Evolutionary conservation across 2,797 vertebrate genomes (phyloP), one percentile per base, ranked within the genome.

Genomic region (Lophotriccus pileatus): DNA sequence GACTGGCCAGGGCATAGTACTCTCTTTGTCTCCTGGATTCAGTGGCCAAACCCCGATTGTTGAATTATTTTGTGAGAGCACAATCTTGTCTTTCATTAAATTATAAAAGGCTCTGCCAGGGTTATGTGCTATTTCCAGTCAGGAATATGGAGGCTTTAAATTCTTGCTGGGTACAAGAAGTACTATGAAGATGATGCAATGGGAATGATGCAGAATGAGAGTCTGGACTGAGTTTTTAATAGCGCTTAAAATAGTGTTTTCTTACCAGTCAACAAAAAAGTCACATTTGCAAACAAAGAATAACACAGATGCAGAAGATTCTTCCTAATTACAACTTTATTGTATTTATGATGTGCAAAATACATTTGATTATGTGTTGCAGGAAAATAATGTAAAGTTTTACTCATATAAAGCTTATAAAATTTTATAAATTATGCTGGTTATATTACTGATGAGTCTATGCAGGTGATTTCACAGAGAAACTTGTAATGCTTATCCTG

Each of bases 31-130:
- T 93, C 83, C 77, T 85, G 36, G 59, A 81, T 94, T 96, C 93
- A 89, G 90, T 96, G 77, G 81, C 93, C 84, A 88, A 94, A 96
- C 95, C 95, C 87, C 94, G 96, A 97, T 97, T 97, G 97, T 97
- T 98, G 97, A 97, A 97, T 98, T 97, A 97, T 97, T 98, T 97
- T 96, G 94, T 85, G 91, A 92, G 94, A 96, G 84, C 93, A 98
- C 98, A 98, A 93, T 98, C 91, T 94, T 95, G 96, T 89, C 98
- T 98, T 98, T 98, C 97, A 98, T 92, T 95, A 75, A 94, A 96
- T 84, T 95, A 95, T 93, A 96, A 95, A 96, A 95, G 94, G 63
- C 94, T 95, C 95, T 96, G 94, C 87, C 85, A 97, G 93, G 95
- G 92, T 96, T 94, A 63, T 91, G 87, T 94, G 93, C 96, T 98